phyloP scores from a whole-genome alignment of 2,888 invertebrate genomes.

The Drosophila merina region DNA sequence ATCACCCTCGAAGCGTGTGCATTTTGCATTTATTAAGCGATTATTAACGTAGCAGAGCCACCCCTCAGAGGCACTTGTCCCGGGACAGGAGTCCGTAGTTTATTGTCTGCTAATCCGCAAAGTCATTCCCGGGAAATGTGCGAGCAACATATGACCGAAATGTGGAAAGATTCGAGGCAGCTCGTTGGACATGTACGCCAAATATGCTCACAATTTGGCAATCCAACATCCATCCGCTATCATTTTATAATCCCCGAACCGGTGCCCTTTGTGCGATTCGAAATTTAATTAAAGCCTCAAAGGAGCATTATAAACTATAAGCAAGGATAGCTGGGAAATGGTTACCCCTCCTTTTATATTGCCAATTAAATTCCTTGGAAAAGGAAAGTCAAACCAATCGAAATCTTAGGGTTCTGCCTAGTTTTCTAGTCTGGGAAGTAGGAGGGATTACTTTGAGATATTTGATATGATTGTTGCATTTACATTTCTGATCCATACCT shows the following conservation, averaged over 20 bases:
- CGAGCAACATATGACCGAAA: slow-evolving; percentile 75
- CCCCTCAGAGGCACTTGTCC: slow-evolving; percentile 33
- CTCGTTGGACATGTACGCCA: slow-evolving; percentile 57
- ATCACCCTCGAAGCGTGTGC: slow-evolving; percentile 46
- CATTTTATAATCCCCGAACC: slow-evolving; percentile 67
- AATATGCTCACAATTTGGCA: slow-evolving; percentile 78
- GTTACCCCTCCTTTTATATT: neutral
- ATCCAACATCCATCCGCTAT: slow-evolving; percentile 25
- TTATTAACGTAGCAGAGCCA: slow-evolving; percentile 73
- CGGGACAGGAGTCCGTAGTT: neutral
- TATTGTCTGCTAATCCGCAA: slow-evolving; percentile 72
- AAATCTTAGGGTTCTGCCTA: neutral
- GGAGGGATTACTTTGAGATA: slow-evolving; percentile 25
- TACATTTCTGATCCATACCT: slow-evolving; percentile 88
- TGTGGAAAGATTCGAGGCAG: slow-evolving; percentile 43
- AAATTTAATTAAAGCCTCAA: slow-evolving; percentile 66
- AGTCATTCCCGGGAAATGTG: slow-evolving; percentile 75
- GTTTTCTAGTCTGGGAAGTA: neutral
- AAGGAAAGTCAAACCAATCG: no score
- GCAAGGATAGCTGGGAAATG: neutral
- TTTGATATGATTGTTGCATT: slow-evolving; percentile 82
- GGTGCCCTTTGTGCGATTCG: slow-evolving; percentile 60
- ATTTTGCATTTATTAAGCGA: slow-evolving; percentile 82
- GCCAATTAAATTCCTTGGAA: neutral
- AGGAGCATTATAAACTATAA: neutral